A percentile compares a stretch with the other conserved stretches of the same genome.
These are phyloP conservation scores for Podarcis muralis DNA, from an alignment of 2,113 vertebrate species.

Conservation along the genomic window DNA sequence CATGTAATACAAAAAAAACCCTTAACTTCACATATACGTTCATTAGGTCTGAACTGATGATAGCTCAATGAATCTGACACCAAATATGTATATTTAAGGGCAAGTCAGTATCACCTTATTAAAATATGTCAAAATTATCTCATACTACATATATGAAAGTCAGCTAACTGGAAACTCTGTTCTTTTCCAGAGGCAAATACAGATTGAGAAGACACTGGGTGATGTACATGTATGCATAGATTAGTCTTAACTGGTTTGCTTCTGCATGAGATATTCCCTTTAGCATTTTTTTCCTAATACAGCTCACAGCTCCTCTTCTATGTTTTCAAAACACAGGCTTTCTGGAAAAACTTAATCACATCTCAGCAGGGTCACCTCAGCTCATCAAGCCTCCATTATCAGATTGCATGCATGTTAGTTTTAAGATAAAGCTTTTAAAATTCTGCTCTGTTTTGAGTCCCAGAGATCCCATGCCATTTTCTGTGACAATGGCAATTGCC, in stretches of 20 bases:
- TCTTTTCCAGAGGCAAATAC: neutral
- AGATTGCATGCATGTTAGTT: neutral
- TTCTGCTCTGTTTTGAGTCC: neutral
- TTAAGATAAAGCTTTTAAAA: neutral
- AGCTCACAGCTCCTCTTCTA: neutral
- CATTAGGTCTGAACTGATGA: too few relatives aligned
- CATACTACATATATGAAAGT: neutral
- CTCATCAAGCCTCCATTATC: neutral
- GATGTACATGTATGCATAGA: neutral
- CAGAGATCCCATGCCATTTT: neutral
- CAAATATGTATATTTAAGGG: neutral
- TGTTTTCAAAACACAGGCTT: neutral
- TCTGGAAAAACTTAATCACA: neutral
- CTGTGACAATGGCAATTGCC: neutral
- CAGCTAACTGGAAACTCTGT: neutral
- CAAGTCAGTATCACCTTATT: neutral
- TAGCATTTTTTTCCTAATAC: neutral
- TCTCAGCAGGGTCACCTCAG: neutral
- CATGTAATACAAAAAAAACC: neutral
- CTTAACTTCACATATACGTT: too few relatives aligned
- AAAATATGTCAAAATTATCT: neutral
- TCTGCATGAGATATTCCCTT: neutral
- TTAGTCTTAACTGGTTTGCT: neutral
- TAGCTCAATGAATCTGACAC: too few relatives aligned
- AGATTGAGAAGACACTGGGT: neutral